A percentile compares a stretch with the other conserved stretches of the same genome.
These are phyloP conservation scores for Saguinus midas DNA, from an alignment of 2,113 vertebrate genomes.

Conservation along the genomic window DNA sequence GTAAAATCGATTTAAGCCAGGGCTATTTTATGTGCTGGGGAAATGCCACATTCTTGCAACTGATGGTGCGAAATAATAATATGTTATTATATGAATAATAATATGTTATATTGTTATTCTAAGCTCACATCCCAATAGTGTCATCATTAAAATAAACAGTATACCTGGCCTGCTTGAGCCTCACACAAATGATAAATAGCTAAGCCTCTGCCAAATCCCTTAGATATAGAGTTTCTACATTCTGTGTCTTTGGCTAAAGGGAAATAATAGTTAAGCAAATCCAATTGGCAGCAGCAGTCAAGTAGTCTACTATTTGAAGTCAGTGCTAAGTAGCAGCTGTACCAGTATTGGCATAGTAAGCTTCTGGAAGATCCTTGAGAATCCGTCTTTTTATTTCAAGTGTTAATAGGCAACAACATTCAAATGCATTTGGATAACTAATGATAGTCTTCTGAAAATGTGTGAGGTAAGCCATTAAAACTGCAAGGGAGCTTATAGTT, in stretches of 20 bases:
- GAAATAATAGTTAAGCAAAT: constrained; percentile 55
- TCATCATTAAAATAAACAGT: constrained; percentile 63
- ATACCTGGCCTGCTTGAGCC: constrained; percentile 21
- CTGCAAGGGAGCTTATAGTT: neutral
- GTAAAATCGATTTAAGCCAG: neutral
- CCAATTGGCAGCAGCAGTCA: neutral
- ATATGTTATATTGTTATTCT: constrained; percentile 6
- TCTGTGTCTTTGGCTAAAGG: constrained; percentile 44
- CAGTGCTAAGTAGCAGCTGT: constrained; percentile 11
- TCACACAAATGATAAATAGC: constrained; percentile 51
- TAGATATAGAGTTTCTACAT: constrained; percentile 59
- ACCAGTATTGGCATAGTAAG: neutral
- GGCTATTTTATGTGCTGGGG: neutral
- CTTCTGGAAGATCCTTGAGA: neutral
- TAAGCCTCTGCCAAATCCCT: constrained; percentile 35
- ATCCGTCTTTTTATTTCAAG: constrained; percentile 32
- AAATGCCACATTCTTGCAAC: neutral
- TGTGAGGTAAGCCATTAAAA: constrained; percentile 26
- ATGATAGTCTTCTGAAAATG: neutral
- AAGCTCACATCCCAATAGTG: constrained; percentile 29
- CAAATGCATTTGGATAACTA: constrained; percentile 19
- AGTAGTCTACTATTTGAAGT: constrained; percentile 27
- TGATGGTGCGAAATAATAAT: neutral
- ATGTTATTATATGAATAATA: neutral
- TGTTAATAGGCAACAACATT: constrained; percentile 15